Evolutionary conservation across 2,888 invertebrate genomes (phyloP), one percentile per base, ranked within the genome.

Genomic region (Elmis aenea): DNA sequence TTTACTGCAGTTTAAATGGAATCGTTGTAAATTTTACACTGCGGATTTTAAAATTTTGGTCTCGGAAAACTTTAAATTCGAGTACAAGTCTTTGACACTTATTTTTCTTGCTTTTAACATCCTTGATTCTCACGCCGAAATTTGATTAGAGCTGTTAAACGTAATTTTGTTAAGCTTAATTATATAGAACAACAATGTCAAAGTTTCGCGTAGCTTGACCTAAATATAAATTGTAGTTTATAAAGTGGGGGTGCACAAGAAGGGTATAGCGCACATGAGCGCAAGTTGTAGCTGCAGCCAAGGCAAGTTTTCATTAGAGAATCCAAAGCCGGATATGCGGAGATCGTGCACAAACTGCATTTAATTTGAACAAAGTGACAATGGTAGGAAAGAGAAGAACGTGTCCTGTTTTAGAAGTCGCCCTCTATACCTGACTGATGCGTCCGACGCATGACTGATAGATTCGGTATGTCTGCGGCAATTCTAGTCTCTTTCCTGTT

Each of bases 331-430:
- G 44, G 44, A 44, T 44, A 44, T 37, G 29, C 13, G 23, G 36
- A 33, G 26, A 30, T 39, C 44, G 44, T 44, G 44, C 44, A 44
- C 40, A 40, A 44, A 44, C 36, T 44, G 40, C 39, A 44, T 44
- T 44, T 40, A 36, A 44, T 40, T 44, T 33, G 26, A 33, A 37
- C 30, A 29, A 33, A 40, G 33, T 37, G 44, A 40, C 44, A 44
- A 44, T 44, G 37, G 37, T 40, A 40, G 37, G 40, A 33, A 40
- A 32, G 20, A 34, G 28, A 18, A 9, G 28, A 30, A 43, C 43
- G 40, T 44, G 44, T 40, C 35, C 30, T 25, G 44, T 33, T 36
- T 44, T 39, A 15, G 9, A 39, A 33, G 15, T 26, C 26, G 26
- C 20, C 18, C 15, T 6, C 12, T 16, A 10, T 12, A 30, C 25